These are phyloP conservation scores for Miniopterus natalensis DNA, from an alignment of 2,113 vertebrate species.

Conservation along the genomic window DNA sequence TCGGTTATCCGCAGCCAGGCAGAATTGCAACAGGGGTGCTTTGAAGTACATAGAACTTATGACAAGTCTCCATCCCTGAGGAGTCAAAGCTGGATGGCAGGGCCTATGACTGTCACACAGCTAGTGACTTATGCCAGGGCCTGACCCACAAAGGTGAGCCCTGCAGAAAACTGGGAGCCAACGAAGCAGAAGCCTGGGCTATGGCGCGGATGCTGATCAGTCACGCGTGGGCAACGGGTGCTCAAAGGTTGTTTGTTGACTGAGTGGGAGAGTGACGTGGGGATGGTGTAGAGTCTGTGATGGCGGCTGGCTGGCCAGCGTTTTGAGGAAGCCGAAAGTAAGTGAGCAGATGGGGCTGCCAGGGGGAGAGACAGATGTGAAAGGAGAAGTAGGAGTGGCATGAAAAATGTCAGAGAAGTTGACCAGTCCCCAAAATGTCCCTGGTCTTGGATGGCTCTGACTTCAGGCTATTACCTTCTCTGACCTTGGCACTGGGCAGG, in stretches of 20 bases:
- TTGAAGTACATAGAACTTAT: background rate
- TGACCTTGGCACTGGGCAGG: no score
- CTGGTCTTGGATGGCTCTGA: background rate
- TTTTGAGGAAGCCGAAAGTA: conserved; percentile 12
- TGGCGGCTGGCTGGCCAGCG: rapidly evolving
- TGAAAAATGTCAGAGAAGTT: background rate
- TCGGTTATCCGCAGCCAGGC: background rate
- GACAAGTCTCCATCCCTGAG: background rate
- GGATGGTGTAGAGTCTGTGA: rapidly evolving
- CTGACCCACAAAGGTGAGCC: background rate
- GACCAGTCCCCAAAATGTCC: background rate
- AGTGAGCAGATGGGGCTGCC: background rate
- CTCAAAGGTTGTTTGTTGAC: background rate
- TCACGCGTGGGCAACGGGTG: rapidly evolving
- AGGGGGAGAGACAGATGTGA: background rate
- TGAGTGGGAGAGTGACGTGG: rapidly evolving
- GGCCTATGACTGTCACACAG: rapidly evolving
- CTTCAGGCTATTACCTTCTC: rapidly evolving
- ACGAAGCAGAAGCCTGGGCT: background rate
- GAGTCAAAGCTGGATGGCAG: background rate
- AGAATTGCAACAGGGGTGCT: background rate
- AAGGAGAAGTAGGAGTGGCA: no score
- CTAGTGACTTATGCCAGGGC: rapidly evolving
- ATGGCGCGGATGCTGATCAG: rapidly evolving
- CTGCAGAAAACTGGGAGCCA: background rate